Conservation (phyloP, 2,888 invertebrate genomes). For the Hetaerina titia region DNA sequence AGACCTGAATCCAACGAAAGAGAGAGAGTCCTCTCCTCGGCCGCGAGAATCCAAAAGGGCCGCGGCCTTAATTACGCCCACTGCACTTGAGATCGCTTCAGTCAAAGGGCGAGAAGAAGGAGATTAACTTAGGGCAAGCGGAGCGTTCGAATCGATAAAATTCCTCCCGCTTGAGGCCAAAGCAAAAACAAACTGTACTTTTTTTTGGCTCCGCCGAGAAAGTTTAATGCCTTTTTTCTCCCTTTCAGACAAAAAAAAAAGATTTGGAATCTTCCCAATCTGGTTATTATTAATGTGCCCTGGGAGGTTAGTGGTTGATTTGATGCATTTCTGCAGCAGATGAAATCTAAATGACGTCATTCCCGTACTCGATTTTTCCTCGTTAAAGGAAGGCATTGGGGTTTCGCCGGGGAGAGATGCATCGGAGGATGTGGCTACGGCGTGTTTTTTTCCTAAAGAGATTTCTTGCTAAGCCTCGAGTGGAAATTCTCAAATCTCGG, state of each 20-base stretch:
- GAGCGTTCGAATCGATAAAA: slow-evolving; percentile 52
- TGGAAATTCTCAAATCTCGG: too few relatives aligned
- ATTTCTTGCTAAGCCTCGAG: too few relatives aligned
- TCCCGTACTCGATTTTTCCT: neutral
- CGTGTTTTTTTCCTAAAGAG: too few relatives aligned
- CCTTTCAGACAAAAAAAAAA: neutral
- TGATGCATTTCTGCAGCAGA: neutral
- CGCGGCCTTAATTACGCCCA: slow-evolving; percentile 54
- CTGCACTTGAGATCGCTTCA: neutral
- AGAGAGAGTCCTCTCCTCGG: neutral
- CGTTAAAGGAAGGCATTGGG: neutral
- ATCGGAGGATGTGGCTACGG: neutral
- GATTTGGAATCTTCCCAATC: slow-evolving; percentile 23
- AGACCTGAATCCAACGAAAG: too few relatives aligned
- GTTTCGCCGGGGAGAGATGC: neutral
- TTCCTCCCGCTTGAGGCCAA: neutral
- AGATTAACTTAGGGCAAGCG: neutral
- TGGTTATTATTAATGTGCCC: slow-evolving; percentile 34
- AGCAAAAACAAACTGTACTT: slow-evolving; percentile 23
- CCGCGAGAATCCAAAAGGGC: neutral
- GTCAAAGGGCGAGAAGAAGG: slow-evolving; percentile 19
- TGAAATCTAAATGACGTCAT: slow-evolving; percentile 13
- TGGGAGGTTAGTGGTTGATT: neutral
- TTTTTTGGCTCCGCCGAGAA: neutral
- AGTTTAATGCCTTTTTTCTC: slow-evolving; percentile 29